Percentiles rank a stretch among this genome's conserved stretches.
Conservation (phyloP, 2,888 invertebrate genomes). For the Lasioglossum morio region DNA sequence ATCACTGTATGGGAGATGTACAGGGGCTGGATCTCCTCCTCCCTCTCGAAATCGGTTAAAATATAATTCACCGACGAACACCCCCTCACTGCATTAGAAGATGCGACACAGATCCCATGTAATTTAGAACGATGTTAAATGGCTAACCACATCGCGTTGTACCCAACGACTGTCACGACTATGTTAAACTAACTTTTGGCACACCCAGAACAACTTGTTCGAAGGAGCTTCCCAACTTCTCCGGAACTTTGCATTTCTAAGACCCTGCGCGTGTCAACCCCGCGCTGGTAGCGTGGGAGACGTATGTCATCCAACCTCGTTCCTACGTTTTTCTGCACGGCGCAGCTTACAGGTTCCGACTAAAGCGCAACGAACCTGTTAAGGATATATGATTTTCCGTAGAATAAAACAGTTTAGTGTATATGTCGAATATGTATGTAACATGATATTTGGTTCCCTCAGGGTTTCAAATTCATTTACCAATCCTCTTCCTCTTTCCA, state of each 20-base stretch:
- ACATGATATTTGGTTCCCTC: too few relatives aligned
- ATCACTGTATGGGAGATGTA: background rate
- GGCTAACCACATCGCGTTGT: background rate
- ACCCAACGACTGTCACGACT: background rate
- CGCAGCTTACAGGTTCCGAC: background rate
- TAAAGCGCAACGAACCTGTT: too few relatives aligned
- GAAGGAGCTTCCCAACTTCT: background rate
- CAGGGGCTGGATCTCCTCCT: background rate
- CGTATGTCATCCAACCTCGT: background rate
- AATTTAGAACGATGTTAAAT: background rate
- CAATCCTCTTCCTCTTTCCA: too few relatives aligned
- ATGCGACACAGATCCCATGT: background rate
- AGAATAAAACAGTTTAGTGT: too few relatives aligned
- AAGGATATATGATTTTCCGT: too few relatives aligned
- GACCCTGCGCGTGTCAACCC: background rate
- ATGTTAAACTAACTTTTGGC: background rate
- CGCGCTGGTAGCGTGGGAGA: background rate
- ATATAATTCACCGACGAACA: too few relatives aligned
- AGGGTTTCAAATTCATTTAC: too few relatives aligned
- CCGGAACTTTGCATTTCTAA: background rate
- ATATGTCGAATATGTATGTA: too few relatives aligned
- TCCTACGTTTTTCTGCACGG: background rate
- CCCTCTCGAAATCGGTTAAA: too few relatives aligned
- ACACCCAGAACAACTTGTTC: background rate
- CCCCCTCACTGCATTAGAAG: background rate